A percentile compares a stretch with the other conserved stretches of the same genome.
phyloP scores from a whole-genome alignment of 1,140 invertebrate species.

The Radopholus similis region DNA sequence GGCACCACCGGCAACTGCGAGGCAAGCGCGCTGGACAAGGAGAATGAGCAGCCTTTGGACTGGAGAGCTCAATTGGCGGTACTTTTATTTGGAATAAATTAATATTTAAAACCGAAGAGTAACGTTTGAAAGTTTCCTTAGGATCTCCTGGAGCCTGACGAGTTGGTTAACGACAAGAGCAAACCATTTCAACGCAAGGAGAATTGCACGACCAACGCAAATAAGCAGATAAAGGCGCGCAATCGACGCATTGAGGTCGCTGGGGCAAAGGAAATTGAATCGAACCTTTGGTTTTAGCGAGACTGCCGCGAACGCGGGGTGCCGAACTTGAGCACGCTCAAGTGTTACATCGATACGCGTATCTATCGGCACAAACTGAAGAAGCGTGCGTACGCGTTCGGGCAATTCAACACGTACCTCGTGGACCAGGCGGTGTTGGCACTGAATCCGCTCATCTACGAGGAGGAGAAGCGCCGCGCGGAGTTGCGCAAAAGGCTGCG shows the following conservation, averaged over 20 bases:
- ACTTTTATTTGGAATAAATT: not conserved
- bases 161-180: constrained; percentile 2
- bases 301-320: constrained; percentile 18
- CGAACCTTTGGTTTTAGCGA: constrained; percentile 9
- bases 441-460: constrained; percentile 21
- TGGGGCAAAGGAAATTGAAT: not conserved
- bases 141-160: constrained; percentile 20
- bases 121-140: not conserved
- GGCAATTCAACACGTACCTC: constrained; percentile 26
- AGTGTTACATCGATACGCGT: constrained; percentile 24
- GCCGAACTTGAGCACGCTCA: constrained; percentile 14
- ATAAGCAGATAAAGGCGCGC: constrained; percentile 14
- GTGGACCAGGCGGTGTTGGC: constrained; percentile 20
- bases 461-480: constrained; percentile 18
- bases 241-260: constrained; percentile 19
- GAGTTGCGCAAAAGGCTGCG: constrained; percentile 16
- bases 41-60: too few relatives aligned
- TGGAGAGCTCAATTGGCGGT: not conserved
- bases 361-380: constrained; percentile 21
- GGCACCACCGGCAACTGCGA: too few relatives aligned
- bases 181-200: constrained; percentile 14
- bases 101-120: not conserved
- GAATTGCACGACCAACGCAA: constrained; percentile 18
- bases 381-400: constrained; percentile 26
- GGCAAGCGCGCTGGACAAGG: too few relatives aligned